Evolutionary conservation across 2,113 vertebrate species (phyloP), one percentile per base, ranked within the genome.

Genomic region (Indicator indicator): DNA sequence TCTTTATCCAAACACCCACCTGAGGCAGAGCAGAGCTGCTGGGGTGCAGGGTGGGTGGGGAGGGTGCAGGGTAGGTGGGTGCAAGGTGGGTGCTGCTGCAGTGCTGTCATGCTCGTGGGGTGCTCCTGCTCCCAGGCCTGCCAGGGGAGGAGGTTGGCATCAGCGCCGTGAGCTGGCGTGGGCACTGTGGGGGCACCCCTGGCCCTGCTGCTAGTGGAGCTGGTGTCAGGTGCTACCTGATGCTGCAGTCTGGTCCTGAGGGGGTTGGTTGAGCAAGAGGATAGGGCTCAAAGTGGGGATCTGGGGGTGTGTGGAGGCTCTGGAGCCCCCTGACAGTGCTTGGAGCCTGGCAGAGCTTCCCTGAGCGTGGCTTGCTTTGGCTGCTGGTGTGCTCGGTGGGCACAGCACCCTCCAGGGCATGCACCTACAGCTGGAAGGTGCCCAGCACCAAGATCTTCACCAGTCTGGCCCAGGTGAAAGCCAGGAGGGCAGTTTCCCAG

Each of bases 281-380:
- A 23, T 42, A 40, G 46, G 79, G 64, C 44, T 85, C 42, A 16
- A 38, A 28, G 54, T 1, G 11, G 23, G 1, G n/a, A 3, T 23
- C n/a, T 30, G 32, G 24, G 16, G 6, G 42, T 1, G 11, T 12
- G 16, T 2, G 42, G 5, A 5, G n/a, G 3, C 38, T 27, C 28
- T 0, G 2, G 9, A 6, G 69, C 2, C 16, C 21, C 33, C 58
- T 58, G 24, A 3, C 54, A 3, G 73, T 2, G 16, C 16, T 44
- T 5, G 26, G 63, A 69, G 63, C 2, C 0, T 13, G 55, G 78
- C 55, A 27, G 71, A 30, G 81, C 90, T 69, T 32, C 30, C 68
- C 72, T 17, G 21, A 11, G 38, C 16, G 4, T 14, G 30, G 2
- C 32, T 30, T 54, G 62, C 12, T 14, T 60, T 1, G 1, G 7